A percentile compares a stretch with the other conserved stretches of the same genome.
Evolutionary conservation across 2,113 vertebrate species (phyloP).

Genomic region (Serilophus lunatus): DNA sequence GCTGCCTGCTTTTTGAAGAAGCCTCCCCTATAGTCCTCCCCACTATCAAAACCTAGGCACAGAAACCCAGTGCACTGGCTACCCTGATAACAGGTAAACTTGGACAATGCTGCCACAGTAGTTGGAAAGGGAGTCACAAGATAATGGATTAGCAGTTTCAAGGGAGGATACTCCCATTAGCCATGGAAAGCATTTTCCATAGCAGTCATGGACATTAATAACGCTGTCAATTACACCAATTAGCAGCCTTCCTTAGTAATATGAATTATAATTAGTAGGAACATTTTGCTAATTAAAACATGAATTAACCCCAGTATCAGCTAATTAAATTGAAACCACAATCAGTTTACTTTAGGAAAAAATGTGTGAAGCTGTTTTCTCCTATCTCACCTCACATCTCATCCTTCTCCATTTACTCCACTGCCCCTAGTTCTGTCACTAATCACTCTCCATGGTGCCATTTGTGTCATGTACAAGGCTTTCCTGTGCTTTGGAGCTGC

Average conservation of each 20-base stretch:
- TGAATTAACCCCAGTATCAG: slow-evolving; percentile 23
- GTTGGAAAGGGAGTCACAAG: background rate
- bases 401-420: accelerated
- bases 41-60: too few species aligned
- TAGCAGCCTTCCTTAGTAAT: slow-evolving; percentile 12
- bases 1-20: too few species aligned
- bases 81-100: too few species aligned
- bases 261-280: slow-evolving; percentile 26
- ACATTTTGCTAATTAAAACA: slow-evolving; percentile 36
- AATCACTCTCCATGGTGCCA: background rate
- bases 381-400: background rate
- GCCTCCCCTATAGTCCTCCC: too few species aligned
- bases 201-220: slow-evolving; percentile 20
- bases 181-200: background rate
- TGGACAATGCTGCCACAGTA: background rate
- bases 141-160: background rate
- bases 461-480: background rate
- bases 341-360: background rate
- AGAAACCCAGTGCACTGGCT: too few species aligned
- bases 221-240: slow-evolving; percentile 14
- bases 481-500: background rate
- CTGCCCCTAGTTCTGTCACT: background rate
- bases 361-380: background rate
- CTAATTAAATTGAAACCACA: slow-evolving; percentile 35
- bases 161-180: background rate